phyloP scores from a whole-genome alignment of 2,113 vertebrate species.

The Syngnathus scovelli region DNA sequence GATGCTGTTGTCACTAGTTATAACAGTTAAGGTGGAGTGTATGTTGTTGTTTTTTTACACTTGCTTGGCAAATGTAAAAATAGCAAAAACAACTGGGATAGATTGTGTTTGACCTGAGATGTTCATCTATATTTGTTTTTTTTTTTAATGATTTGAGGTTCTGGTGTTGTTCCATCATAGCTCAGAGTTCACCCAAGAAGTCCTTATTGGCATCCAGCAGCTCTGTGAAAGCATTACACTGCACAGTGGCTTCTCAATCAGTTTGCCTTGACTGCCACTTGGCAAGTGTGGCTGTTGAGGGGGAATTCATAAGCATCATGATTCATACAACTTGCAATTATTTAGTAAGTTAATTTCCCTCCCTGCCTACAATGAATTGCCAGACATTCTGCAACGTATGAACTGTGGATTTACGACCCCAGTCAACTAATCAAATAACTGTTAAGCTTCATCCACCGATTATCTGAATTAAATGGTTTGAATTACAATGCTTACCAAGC shows the following conservation, averaged over 20 bases:
- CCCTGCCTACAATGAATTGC: constrained; percentile 57
- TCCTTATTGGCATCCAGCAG: constrained; percentile 36
- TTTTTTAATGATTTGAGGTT: constrained; percentile 20
- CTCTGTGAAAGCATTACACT: constrained; percentile 17
- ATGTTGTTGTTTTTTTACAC: neutral
- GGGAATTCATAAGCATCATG: constrained; percentile 66
- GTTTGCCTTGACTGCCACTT: constrained; percentile 34
- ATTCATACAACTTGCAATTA: constrained; percentile 72
- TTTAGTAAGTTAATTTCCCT: constrained; percentile 64
- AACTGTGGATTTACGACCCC: constrained; percentile 70
- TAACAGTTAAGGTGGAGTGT: neutral
- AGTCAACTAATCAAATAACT: constrained; percentile 70
- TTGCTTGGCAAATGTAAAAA: neutral
- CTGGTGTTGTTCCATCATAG: constrained; percentile 20
- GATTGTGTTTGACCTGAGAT: neutral
- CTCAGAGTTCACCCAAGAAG: constrained; percentile 34
- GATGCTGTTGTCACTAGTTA: neutral
- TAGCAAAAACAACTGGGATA: neutral
- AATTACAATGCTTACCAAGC: constrained; percentile 54
- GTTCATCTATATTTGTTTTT: neutral
- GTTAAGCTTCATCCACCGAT: constrained; percentile 74
- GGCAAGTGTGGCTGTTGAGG: constrained; percentile 35
- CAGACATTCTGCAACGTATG: constrained; percentile 61
- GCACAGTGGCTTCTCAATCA: constrained; percentile 43
- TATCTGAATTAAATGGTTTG: constrained; percentile 66